These are phyloP conservation scores for Trichacis sp. DNA, from an alignment of 2,888 invertebrate species.

Conservation along the genomic window DNA sequence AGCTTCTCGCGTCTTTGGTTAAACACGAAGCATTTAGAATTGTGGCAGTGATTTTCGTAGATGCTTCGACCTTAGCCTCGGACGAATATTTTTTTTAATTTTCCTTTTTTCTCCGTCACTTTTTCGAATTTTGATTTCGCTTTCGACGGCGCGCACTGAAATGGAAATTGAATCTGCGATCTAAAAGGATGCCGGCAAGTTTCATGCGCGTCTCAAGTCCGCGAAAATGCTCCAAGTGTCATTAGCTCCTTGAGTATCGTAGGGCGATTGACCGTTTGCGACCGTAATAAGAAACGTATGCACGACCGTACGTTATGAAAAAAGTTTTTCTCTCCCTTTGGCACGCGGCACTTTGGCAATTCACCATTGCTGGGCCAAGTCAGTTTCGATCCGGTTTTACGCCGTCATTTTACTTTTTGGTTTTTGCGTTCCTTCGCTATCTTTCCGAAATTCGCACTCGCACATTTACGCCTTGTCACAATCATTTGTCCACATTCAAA, in stretches of 20 bases:
- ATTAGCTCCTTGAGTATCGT: neutral
- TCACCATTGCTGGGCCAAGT: no score
- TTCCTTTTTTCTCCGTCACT: no score
- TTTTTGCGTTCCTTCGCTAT: no score
- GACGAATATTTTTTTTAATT: slow-evolving; percentile 58
- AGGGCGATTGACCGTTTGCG: neutral
- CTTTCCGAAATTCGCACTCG: no score
- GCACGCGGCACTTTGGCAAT: slow-evolving; percentile 53
- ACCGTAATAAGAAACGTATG: slow-evolving; percentile 4
- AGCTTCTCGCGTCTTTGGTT: slow-evolving; percentile 65
- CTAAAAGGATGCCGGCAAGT: neutral
- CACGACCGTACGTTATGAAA: slow-evolving; percentile 39
- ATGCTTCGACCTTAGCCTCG: slow-evolving; percentile 65
- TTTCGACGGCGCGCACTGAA: no score
- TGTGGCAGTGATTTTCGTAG: slow-evolving; percentile 65
- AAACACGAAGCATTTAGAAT: slow-evolving; percentile 67
- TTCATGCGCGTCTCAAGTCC: neutral
- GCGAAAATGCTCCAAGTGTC: neutral
- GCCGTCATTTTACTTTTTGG: neutral
- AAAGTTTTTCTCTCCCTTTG: slow-evolving; percentile 61
- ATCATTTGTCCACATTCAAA: slow-evolving; percentile 4
- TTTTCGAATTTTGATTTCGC: no score
- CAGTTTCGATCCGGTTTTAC: slow-evolving; percentile 50
- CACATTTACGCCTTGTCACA: neutral
- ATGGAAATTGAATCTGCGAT: no score